Base-by-base conservation (phyloP, 2,113 vertebrate genomes). In the Erinaceus europaeus region DNA sequence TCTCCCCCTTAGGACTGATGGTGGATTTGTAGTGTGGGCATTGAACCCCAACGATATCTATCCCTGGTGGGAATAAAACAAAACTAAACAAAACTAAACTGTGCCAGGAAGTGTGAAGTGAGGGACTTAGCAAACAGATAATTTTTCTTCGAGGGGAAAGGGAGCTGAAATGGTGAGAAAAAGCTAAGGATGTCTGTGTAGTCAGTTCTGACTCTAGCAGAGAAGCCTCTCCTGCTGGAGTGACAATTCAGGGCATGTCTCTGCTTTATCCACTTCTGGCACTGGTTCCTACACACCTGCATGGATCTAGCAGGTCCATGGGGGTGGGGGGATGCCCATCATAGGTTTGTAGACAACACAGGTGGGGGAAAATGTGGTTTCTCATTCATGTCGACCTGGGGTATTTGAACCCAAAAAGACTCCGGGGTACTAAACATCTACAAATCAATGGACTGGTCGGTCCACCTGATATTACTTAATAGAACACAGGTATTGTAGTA, bases 341-440 rank as follows among this genome's bases (percentile, higher is more conserved):
- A 20, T 17, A 52, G 50, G 50, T 9, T 20, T 20, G 20, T 12
- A 52, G 50, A 52, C 50, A 52, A 20, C 50, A n/a, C 50, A 52
- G 20, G 50, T 9, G 9, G 50, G 13, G 20, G 50, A 5, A 52
- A 20, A 52, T 20, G 5, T 34, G 15, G 25, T 46, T 74, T 55
- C 27, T 50, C 44, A 44, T 40, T 48, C 6, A 40, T 34, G 40
- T 4, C 64, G 27, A 69, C 2, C 0, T 17, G 8, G 40, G 50
- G 72, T 36, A 88, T 81, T n/a, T 5, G 50, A 52, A 48, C 40
- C 15, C 46, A 13, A 48, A 92, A 79, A 46, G 42, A 13, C 17
- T 89, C 48, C n/a, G 86, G n/a, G n/a, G 86, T 32, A 86, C 73
- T 72, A 90, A 76, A 90, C 84, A 25, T 20, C 71, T 65, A 62